Conservation (phyloP, 2,888 invertebrate genomes). For the Nymphalis urticae region DNA sequence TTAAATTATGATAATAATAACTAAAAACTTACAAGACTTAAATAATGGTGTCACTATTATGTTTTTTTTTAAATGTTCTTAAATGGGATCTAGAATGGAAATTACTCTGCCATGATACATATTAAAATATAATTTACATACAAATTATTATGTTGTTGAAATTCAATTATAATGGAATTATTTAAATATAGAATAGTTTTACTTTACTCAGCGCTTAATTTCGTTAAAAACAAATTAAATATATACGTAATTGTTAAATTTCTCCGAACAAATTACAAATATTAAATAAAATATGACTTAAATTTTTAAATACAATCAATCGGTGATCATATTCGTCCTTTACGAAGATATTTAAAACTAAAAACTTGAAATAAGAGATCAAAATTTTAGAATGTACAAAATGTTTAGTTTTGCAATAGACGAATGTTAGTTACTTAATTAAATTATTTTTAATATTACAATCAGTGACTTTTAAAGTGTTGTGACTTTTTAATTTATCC, state of each 20-base stretch:
- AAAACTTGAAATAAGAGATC: constrained; percentile 22
- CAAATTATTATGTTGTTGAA: background rate
- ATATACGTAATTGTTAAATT: constrained; percentile 11
- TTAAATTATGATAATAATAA: background rate
- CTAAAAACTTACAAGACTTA: background rate
- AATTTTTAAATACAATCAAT: constrained; percentile 45
- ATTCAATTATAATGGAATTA: background rate
- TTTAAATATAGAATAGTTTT: background rate
- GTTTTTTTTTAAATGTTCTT: background rate
- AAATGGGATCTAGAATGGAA: background rate
- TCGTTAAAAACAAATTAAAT: constrained; percentile 16
- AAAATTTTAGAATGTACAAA: constrained; percentile 21
- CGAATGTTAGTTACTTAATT: constrained; percentile 13
- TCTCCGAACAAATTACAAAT: constrained; percentile 12
- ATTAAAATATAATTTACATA: background rate
- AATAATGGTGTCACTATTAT: background rate
- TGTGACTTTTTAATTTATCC: constrained; percentile 17
- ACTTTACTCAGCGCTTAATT: background rate
- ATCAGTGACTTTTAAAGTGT: constrained; percentile 14
- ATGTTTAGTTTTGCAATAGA: constrained; percentile 4
- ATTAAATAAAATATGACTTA: constrained; percentile 34
- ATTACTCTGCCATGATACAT: background rate
- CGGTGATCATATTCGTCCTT: constrained; percentile 75
- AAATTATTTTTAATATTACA: constrained; percentile 7
- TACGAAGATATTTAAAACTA: constrained; percentile 32